Base-by-base conservation (phyloP, 1,140 invertebrate genomes). In the Parasteatoda tepidariorum region DNA sequence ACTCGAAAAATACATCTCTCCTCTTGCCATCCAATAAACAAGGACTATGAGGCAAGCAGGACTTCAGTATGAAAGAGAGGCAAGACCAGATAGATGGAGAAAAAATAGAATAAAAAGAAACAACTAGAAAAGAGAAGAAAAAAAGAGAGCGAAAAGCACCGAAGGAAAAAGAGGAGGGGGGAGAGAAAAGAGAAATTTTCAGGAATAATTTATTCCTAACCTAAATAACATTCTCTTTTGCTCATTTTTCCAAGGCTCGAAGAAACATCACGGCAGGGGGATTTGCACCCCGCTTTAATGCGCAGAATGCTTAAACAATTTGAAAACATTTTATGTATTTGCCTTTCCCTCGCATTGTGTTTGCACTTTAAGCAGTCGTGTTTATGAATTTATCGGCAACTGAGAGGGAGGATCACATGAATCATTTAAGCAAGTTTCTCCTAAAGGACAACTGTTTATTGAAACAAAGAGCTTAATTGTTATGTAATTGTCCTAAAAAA, bases 171-270 rank as follows among this genome's bases (percentile, higher is more conserved):
- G 57, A 75, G 55, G 55, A 57, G 9, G 9, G 9, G 9, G 38
- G 38, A 13, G 38, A 18, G 24, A n/a, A 33, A 33, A 71, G 48
- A 79, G 78, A 82, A 71, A 61, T 30, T 79, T 79, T 59, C 33
- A 48, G 67, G 78, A 82, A 82, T 82, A 82, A 82, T 82, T 82
- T 82, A 82, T 82, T 82, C 78, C 68, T 82, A 82, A 82, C 78
- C 78, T 82, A 82, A 82, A 82, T 82, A 82, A 82, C 78, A 82
- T 82, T 82, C 71, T 82, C 78, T 82, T 18, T 70, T 64, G 30
- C 74, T 67, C 61, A 41, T 24, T 26, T 59, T 22, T 57, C 55
- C 78, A 70, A 61, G 61, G 61, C 57, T 33, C 48, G 22, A n/a
- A 11, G 24, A 54, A 5, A 5, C 7, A 6, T 34, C 33, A 13